phyloP scores from a whole-genome alignment of 2,888 invertebrate genomes.

The Phortica magna region DNA sequence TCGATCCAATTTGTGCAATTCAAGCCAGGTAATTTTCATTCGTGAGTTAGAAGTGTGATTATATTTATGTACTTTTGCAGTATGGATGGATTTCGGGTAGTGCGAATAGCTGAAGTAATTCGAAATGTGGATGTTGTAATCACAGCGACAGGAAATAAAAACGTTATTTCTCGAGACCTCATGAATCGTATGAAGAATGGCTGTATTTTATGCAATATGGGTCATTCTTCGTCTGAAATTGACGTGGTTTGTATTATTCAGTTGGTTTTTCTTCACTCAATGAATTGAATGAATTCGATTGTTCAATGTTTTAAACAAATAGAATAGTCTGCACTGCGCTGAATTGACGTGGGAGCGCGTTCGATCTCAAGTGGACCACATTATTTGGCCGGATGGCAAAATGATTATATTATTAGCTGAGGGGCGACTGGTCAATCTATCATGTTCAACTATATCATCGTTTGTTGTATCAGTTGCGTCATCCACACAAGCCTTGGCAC shows the following conservation, averaged over 20 bases:
- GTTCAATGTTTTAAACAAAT: slow-evolving; percentile 55
- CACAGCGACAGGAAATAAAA: slow-evolving; percentile 97
- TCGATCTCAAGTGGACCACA: slow-evolving; percentile 97
- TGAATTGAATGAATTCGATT: not conserved
- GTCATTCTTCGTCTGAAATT: slow-evolving; percentile 96
- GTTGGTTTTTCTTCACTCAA: not conserved
- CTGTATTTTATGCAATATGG: slow-evolving; percentile 97
- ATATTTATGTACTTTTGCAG: slow-evolving; percentile 44
- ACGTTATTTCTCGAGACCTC: slow-evolving; percentile 94
- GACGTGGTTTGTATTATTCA: slow-evolving; percentile 85
- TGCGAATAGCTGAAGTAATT: slow-evolving; percentile 93
- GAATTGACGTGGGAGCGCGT: slow-evolving; percentile 98
- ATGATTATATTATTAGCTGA: slow-evolving; percentile 94
- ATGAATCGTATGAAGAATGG: slow-evolving; percentile 98
- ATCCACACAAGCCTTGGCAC: slow-evolving; percentile 96
- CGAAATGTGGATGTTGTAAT: slow-evolving; percentile 95
- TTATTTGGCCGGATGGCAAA: slow-evolving; percentile 98
- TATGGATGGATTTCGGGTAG: slow-evolving; percentile 97
- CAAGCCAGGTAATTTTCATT: slow-evolving; percentile 86
- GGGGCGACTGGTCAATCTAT: slow-evolving; percentile 95
- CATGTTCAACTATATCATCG: slow-evolving; percentile 96
- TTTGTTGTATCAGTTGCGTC: slow-evolving; percentile 98
- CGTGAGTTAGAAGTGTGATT: not conserved
- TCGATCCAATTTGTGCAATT: slow-evolving; percentile 97
- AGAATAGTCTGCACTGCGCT: slow-evolving; percentile 93